These are phyloP conservation scores for Calosoma granatense DNA, from an alignment of 1,140 invertebrate species.

Conservation along the genomic window DNA sequence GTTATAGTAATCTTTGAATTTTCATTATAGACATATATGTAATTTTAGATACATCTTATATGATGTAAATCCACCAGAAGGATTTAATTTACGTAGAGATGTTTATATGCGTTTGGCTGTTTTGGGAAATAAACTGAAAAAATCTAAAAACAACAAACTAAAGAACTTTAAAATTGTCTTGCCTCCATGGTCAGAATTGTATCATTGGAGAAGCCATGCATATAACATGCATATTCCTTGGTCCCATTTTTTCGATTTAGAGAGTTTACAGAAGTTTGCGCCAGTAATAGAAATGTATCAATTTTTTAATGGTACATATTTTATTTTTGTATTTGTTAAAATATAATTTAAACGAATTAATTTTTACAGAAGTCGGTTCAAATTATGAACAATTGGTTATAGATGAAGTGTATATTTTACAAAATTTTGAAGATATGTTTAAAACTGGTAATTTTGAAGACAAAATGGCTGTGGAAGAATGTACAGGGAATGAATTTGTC, in stretches of 20 bases:
- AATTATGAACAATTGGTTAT: slow-evolving; percentile 39
- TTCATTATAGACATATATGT: neutral
- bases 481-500: slow-evolving; percentile 34
- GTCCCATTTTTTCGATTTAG: slow-evolving; percentile 78
- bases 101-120: slow-evolving; percentile 89
- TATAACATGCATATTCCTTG: slow-evolving; percentile 51
- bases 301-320: slow-evolving; percentile 51
- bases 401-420: slow-evolving; percentile 69
- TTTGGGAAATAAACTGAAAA: slow-evolving; percentile 56
- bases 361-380: slow-evolving; percentile 21
- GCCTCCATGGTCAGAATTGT: slow-evolving; percentile 82
- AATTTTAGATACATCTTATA: slow-evolving; percentile 65
- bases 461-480: slow-evolving; percentile 59
- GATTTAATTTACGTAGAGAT: slow-evolving; percentile 92
- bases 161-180: slow-evolving; percentile 57
- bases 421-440: slow-evolving; percentile 81
- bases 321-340: slow-evolving; percentile 20
- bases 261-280: slow-evolving; percentile 65
- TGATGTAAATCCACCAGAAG: slow-evolving; percentile 89
- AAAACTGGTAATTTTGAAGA: slow-evolving; percentile 69
- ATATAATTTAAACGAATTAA: slow-evolving; percentile 9
- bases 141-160: slow-evolving; percentile 33
- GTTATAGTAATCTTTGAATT: neutral
- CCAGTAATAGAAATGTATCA: slow-evolving; percentile 84
- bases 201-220: slow-evolving; percentile 74